phyloP scores from a whole-genome alignment of 2,797 vertebrate genomes.

The Sternarchorhynchus goeldii region DNA sequence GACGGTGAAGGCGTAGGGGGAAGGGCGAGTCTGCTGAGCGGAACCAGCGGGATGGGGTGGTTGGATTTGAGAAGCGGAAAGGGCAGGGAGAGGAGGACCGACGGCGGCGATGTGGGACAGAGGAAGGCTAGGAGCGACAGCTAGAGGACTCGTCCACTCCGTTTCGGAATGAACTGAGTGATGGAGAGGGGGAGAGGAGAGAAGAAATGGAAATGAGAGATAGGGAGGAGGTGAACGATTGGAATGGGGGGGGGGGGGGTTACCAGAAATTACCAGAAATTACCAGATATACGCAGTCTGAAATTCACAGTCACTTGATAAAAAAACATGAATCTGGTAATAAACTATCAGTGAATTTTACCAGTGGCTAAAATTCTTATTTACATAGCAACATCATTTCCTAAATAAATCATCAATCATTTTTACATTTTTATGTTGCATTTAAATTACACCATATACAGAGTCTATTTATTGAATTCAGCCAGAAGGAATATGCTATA shows the following conservation, averaged over 20 bases:
- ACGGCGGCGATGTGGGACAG: slow-evolving; percentile 54
- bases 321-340: neutral
- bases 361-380: no score
- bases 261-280: no score
- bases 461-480: no score
- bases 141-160: slow-evolving; percentile 56
- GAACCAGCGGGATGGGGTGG: slow-evolving; percentile 28
- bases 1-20: slow-evolving; percentile 66
- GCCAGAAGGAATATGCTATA: no score
- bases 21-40: slow-evolving; percentile 56
- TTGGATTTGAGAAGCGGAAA: slow-evolving; percentile 22
- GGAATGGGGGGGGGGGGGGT: slow-evolving; percentile 19
- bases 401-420: no score
- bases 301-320: slow-evolving; percentile 10
- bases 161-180: slow-evolving; percentile 64
- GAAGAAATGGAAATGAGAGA: slow-evolving; percentile 27
- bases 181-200: slow-evolving; percentile 20
- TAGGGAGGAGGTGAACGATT: slow-evolving; percentile 2
- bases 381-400: no score
- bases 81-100: slow-evolving; percentile 50
- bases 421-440: no score
- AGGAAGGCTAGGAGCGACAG: slow-evolving; percentile 61
- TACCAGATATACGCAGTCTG: slow-evolving; percentile 10
- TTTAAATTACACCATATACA: no score
- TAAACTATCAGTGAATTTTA: no score